Base-by-base conservation (phyloP, 2,797 vertebrate species). In the Coranthus polyacanthus region DNA sequence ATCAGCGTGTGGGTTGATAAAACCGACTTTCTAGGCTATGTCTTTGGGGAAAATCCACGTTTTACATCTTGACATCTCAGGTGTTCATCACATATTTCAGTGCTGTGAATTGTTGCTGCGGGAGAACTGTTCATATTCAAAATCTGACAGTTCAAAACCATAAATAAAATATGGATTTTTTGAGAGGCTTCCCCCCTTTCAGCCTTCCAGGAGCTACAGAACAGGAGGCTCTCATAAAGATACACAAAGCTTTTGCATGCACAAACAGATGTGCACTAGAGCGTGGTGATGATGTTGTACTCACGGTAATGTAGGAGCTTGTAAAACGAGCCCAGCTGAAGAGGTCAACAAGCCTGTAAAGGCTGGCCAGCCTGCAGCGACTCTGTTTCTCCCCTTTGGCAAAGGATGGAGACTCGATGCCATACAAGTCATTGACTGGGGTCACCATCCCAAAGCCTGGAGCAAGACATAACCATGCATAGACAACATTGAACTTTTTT, bases 291-390 rank as follows among this genome's bases (percentile, higher is more conserved):
- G 68, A 71, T 68, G 85, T 61, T 72, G 71, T 69, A 95, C 97
- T 97, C 91, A 99, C 98, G 39, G 97, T 97, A 85, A 97, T 95
- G 75, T 97, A 98, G 45, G 96, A 94, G 79, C 95, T 97, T 84
- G 96, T 93, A 88, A 98, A 92, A 82, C 95, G 95, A 75, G 95
- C 95, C 96, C 97, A 97, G 83, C 95, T 96, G 76, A 98, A 97
- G 74, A 98, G 93, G 83, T 99, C 97, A 66, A 93, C 89, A 24
- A 99, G 86, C 69, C 98, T 93, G 83, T 98, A 98, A 55, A 98
- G 94, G 85, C 95, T 96, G 76, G 97, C 97, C 71, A 99, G 93
- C 79, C 95, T 97, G 91, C 97, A 98, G 58, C 98, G 97, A 55
- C 92, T 95, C 68, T 93, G 94, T 70, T 95, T 97, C 89, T 99